Evolutionary conservation across 2,113 vertebrate genomes (phyloP).

Genomic region (Rallus limicola): DNA sequence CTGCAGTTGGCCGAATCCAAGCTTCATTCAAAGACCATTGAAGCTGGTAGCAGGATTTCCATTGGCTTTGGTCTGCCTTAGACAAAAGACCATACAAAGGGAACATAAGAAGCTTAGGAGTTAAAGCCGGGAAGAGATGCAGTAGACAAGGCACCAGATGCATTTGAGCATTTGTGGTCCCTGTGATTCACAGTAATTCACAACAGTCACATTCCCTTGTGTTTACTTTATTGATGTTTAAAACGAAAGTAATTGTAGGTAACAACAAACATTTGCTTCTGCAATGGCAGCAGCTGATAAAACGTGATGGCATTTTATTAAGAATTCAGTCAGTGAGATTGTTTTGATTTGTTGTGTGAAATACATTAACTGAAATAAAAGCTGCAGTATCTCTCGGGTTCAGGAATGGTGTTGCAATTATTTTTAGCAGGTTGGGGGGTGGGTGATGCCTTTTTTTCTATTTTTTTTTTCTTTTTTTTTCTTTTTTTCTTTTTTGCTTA

Average conservation of each 20-base stretch:
- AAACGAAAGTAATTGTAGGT: background rate
- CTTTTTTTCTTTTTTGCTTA: background rate
- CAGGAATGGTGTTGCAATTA: background rate
- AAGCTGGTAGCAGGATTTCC: background rate
- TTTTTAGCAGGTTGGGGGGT: background rate
- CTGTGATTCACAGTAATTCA: background rate
- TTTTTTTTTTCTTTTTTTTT: background rate
- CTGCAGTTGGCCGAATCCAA: background rate
- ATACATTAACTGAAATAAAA: background rate
- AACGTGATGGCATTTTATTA: background rate
- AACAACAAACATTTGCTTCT: background rate
- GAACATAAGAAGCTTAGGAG: background rate
- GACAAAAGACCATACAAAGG: background rate
- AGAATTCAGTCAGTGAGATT: background rate
- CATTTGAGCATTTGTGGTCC: background rate
- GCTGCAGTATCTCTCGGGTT: background rate
- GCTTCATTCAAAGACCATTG: background rate
- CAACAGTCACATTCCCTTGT: background rate
- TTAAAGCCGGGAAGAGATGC: background rate
- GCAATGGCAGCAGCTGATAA: background rate
- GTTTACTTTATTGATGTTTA: background rate
- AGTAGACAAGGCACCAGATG: background rate
- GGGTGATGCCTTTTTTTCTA: background rate
- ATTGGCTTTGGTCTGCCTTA: background rate
- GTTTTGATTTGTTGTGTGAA: background rate